phyloP scores from a whole-genome alignment of 1,140 invertebrate species.

The Rhopalosiphum padi region DNA sequence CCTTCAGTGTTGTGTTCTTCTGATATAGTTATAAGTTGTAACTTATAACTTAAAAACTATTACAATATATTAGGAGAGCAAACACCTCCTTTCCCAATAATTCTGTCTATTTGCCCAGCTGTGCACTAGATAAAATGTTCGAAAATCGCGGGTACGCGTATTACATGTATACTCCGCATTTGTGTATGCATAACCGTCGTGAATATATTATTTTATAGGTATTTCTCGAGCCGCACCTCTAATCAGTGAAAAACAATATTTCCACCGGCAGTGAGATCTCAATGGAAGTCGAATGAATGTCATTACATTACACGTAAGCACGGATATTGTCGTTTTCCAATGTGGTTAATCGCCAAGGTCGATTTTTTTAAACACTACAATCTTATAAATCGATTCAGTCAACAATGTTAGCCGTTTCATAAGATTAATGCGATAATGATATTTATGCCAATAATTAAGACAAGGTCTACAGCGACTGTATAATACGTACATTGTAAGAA shows the following conservation, averaged over 20 bases:
- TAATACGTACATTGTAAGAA: background rate
- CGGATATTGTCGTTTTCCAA: background rate
- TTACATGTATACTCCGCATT: background rate
- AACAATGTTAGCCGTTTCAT: background rate
- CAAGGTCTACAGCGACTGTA: background rate
- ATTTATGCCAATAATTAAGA: background rate
- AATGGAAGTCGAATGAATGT: background rate
- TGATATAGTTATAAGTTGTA: too few relatives aligned
- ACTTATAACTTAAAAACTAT: too few relatives aligned
- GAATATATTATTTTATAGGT: background rate
- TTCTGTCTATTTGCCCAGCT: background rate
- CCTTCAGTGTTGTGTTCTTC: background rate
- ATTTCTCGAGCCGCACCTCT: background rate
- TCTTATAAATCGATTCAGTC: background rate
- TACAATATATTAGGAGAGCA: background rate
- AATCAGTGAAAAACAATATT: background rate
- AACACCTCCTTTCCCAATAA: background rate
- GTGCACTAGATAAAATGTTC: background rate
- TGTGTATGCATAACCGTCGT: background rate
- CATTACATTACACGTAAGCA: background rate
- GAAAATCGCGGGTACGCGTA: background rate
- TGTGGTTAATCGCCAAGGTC: background rate
- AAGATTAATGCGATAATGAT: background rate
- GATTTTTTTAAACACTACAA: background rate
- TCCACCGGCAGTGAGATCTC: background rate